Percentiles rank a stretch among this genome's conserved stretches.
Evolutionary conservation across 2,797 vertebrate genomes (phyloP).

Genomic region (Halcyon leucocephala): DNA sequence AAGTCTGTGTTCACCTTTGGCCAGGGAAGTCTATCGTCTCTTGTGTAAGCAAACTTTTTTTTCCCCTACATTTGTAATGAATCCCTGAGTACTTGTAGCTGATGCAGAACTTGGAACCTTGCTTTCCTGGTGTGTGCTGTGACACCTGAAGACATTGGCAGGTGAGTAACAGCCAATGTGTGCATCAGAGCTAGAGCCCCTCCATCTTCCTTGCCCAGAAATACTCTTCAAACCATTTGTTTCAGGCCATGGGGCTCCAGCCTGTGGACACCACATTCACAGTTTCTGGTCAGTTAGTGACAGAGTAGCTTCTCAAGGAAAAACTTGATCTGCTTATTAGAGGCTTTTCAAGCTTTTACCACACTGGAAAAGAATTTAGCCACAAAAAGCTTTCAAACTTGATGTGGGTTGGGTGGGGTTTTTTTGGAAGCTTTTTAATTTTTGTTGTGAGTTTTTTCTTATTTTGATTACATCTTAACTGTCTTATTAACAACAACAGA

Average conservation of each 20-base stretch:
- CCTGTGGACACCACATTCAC: fast-evolving
- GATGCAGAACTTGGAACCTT: not conserved
- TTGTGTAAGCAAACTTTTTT: not conserved
- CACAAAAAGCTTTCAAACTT: not conserved
- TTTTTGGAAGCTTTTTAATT: not conserved
- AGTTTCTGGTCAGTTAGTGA: fast-evolving
- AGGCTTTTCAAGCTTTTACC: slow-evolving; percentile 20
- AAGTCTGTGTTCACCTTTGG: not conserved
- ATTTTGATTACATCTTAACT: slow-evolving; percentile 15
- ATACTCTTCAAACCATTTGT: not conserved
- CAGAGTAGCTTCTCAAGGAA: not conserved
- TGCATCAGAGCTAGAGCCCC: not conserved
- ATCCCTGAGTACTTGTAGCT: not conserved
- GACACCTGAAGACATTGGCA: not conserved
- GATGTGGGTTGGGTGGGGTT: not conserved
- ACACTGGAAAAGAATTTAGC: not conserved
- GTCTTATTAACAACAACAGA: not conserved
- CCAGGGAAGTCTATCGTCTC: not conserved
- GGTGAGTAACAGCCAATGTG: too few relatives aligned
- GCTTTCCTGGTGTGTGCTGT: fast-evolving
- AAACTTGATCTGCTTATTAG: not conserved
- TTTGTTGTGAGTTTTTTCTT: slow-evolving; percentile 4
- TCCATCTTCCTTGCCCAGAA: not conserved
- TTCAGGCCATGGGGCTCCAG: not conserved
- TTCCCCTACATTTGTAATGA: not conserved